phyloP scores from a whole-genome alignment of 92 coral and sea anemone species.

The Actinostola sp. region DNA sequence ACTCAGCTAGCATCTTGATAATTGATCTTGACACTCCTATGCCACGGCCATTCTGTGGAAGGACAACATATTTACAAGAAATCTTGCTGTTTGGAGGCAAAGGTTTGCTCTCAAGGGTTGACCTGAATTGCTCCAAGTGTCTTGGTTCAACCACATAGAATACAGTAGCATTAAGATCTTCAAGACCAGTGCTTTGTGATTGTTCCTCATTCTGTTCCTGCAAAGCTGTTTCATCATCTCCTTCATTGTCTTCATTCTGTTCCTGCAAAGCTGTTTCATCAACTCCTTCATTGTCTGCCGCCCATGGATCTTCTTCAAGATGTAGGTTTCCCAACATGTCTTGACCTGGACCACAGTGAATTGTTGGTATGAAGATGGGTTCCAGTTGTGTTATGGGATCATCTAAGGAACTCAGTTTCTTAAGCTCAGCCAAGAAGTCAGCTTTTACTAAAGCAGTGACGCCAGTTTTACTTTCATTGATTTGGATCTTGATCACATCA shows the following conservation, averaged over 20 bases:
- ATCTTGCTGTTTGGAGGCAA: constrained; percentile 28
- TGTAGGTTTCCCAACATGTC: constrained; percentile 42
- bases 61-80: constrained; percentile 29
- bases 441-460: not conserved
- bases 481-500: constrained; percentile 14
- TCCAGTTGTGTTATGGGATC: constrained; percentile 43
- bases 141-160: constrained; percentile 49
- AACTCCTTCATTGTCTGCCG: not conserved
- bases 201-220: not conserved
- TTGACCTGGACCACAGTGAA: constrained; percentile 41
- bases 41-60: constrained; percentile 57
- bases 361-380: constrained; percentile 53
- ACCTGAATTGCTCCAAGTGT: constrained; percentile 16
- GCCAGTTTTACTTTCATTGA: not conserved
- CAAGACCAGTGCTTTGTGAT: constrained; percentile 10
- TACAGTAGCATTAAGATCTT: constrained; percentile 15
- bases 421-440: constrained; percentile 12
- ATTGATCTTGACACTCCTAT: constrained; percentile 55
- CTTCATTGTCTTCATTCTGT: not conserved
- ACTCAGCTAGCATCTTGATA: constrained; percentile 45
- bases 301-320: constrained; percentile 63
- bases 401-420: constrained; percentile 4
- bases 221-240: not conserved
- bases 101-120: constrained; percentile 5
- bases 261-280: not conserved